Base-by-base conservation (phyloP, 1,140 invertebrate species). In the Bombyx mandarina region DNA sequence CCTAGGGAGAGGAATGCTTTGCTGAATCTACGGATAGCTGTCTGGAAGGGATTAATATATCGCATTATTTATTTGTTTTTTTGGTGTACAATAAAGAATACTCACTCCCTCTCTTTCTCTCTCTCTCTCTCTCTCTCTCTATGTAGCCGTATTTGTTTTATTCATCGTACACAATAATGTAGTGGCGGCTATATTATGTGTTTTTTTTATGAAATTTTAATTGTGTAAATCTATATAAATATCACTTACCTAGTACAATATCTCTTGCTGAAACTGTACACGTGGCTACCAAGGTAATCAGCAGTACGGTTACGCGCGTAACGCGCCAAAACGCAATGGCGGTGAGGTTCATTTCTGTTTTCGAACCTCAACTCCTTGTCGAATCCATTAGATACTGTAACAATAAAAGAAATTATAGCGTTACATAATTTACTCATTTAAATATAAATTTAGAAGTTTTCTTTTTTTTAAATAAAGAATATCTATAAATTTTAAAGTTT, bases 331-430 rank as follows among this genome's bases (percentile, higher is more conserved):
- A 79, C 61, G 68, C 70, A 73, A 79, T 79, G 76, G 71, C 77
- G 72, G 69, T 61, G 57, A 61, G 78, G 69, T 65, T 77, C 80
- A 82, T 86, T 67, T 78, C 82, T 72, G 78, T 72, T 66, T 58
- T 50, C 54, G 53, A 63, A 66, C 57, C 61, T 82, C 78, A 86
- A 75, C 77, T 79, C 69, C 75, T 80, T 58, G 79, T 76, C 54
- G 73, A 76, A 82, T 80, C 82, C 82, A 86, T 86, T 82, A 78
- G 80, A 63, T 73, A 73, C 82, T 86, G 76, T 47, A 86, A 86
- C 82, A 82, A 83, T 68, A 61, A 58, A 71, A 72, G 52, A 56
- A 52, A 66, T 63, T 8, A 55, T 54, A 61, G 45, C 18, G 48
- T 53, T 35, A 35, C 1, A n/a, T n/a, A n/a, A n/a, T 35, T 35